Conservation (phyloP, 2,797 vertebrate genomes). For the Pogonophryne albipinna region DNA sequence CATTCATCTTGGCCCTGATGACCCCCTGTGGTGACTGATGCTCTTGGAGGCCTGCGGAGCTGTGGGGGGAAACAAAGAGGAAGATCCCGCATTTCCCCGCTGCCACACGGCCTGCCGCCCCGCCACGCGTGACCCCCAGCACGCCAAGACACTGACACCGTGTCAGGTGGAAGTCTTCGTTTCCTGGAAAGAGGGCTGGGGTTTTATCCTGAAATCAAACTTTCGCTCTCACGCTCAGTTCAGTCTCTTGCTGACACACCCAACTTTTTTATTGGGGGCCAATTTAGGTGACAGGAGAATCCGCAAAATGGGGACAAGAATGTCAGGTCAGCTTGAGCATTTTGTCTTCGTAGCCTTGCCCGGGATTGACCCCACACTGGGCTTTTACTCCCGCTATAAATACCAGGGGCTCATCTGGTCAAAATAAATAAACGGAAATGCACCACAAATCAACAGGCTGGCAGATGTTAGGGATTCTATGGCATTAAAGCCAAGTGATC, state of each 20-base stretch:
- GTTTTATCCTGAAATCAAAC: slow-evolving; percentile 23
- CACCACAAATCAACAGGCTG: slow-evolving; percentile 72
- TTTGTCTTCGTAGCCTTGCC: slow-evolving; percentile 75
- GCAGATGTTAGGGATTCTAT: slow-evolving; percentile 71
- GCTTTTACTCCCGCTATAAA: slow-evolving; percentile 83
- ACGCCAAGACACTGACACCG: slow-evolving; percentile 49
- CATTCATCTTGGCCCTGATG: slow-evolving; percentile 95
- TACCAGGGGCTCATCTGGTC: slow-evolving; percentile 82
- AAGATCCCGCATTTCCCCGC: slow-evolving; percentile 82
- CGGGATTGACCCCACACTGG: slow-evolving; percentile 78
- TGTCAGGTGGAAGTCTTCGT: slow-evolving; percentile 53
- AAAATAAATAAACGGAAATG: slow-evolving; percentile 83
- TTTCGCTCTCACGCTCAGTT: slow-evolving; percentile 40
- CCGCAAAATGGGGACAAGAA: slow-evolving; percentile 76
- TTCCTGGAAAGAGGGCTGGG: neutral
- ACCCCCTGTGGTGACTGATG: slow-evolving; percentile 96
- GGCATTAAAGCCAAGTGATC: slow-evolving; percentile 51
- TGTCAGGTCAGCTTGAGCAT: slow-evolving; percentile 81
- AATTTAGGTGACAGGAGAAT: slow-evolving; percentile 74
- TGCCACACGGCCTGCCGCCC: slow-evolving; percentile 84
- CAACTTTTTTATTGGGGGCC: slow-evolving; percentile 76
- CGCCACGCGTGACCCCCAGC: slow-evolving; percentile 79
- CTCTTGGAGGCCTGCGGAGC: slow-evolving; percentile 90
- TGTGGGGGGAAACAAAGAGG: slow-evolving; percentile 82
- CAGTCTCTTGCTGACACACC: slow-evolving; percentile 44